Conservation (phyloP, 1,140 invertebrate genomes). For the Chionoecetes opilio region DNA sequence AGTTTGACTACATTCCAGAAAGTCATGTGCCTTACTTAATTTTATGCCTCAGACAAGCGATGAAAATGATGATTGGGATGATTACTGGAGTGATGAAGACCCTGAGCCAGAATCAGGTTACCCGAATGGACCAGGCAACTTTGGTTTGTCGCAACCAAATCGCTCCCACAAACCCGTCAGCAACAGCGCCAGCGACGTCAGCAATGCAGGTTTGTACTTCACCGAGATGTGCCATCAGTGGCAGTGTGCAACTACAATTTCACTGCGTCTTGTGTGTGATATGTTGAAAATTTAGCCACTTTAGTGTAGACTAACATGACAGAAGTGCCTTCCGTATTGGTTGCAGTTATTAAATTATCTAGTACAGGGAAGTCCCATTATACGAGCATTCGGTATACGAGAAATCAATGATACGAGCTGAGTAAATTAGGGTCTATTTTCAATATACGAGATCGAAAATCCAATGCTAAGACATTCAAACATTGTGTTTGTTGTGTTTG, state of each 20-base stretch:
- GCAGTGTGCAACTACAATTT: background rate
- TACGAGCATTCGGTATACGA: too few relatives aligned
- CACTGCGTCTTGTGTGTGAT: background rate
- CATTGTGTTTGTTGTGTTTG: too few relatives aligned
- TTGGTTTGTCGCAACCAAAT: slow-evolving; percentile 65
- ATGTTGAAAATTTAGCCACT: background rate
- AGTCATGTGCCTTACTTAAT: slow-evolving; percentile 5
- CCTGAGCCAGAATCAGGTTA: slow-evolving; percentile 87
- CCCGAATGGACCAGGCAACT: slow-evolving; percentile 82
- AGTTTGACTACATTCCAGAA: background rate
- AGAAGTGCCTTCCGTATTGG: background rate
- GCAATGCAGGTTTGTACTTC: slow-evolving; percentile 76
- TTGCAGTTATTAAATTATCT: background rate
- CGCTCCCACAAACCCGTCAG: slow-evolving; percentile 45
- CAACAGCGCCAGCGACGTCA: slow-evolving; percentile 71
- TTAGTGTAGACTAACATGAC: background rate
- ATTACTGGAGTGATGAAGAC: slow-evolving; percentile 94
- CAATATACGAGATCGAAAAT: too few relatives aligned
- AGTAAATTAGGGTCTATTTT: too few relatives aligned
- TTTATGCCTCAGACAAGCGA: slow-evolving; percentile 64
- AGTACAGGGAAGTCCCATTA: too few relatives aligned
- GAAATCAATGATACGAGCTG: too few relatives aligned
- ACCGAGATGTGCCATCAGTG: background rate
- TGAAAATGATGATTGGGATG: slow-evolving; percentile 89
- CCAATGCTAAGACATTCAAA: too few relatives aligned